Evolutionary conservation across 2,113 vertebrate species (phyloP).

Genomic region (Oryctolagus cuniculus): mOryCun1.1 NC_091449.1:38661001-38661500

Average conservation of each 20-base stretch:
- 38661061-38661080: constrained; percentile 39
- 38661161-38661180: neutral
- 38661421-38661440: neutral
- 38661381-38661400: neutral
- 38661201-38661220: constrained; percentile 46
- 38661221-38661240: constrained; percentile 41
- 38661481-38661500: neutral
- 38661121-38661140: neutral
- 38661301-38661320: constrained; percentile 65
- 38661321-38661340: constrained; percentile 53
- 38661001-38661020: constrained; percentile 83
- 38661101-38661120: neutral
- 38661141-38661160: neutral
- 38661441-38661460: constrained; percentile 8
- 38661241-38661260: constrained; percentile 3
- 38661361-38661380: neutral
- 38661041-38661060: constrained; percentile 75
- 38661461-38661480: neutral
- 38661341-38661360: constrained; percentile 5
- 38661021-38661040: constrained; percentile 86
- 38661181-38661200: neutral
- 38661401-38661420: neutral
- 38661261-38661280: constrained; percentile 35
- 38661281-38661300: constrained; percentile 44
- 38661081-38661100: neutral